phyloP scores from a whole-genome alignment of 2,797 vertebrate species.

The Thaleichthys pacificus region DNA sequence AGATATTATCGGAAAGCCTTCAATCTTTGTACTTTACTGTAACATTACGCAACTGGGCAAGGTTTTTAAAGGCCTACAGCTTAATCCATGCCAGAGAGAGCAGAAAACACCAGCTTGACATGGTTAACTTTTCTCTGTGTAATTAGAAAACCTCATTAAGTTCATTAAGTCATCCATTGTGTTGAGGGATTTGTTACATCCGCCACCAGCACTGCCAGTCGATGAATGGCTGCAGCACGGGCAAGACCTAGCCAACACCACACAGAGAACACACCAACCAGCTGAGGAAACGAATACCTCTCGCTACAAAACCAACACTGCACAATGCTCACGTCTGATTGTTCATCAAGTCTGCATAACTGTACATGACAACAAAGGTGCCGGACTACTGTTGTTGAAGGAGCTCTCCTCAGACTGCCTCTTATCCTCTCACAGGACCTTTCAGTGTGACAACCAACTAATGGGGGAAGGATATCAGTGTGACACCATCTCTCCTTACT shows the following conservation, averaged over 20 bases:
- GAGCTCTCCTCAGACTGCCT: not conserved
- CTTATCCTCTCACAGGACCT: constrained; percentile 25
- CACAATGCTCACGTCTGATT: too few relatives aligned
- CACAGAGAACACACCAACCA: not conserved
- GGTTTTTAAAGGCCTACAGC: constrained; percentile 64
- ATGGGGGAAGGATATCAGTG: constrained; percentile 5
- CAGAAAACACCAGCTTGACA: constrained; percentile 72
- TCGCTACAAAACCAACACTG: not conserved
- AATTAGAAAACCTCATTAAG: constrained; percentile 78
- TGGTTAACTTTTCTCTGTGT: constrained; percentile 64
- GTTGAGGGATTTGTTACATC: constrained; percentile 70
- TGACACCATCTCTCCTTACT: constrained; percentile 26
- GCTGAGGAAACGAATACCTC: not conserved
- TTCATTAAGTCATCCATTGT: constrained; percentile 72
- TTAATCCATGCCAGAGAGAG: constrained; percentile 70
- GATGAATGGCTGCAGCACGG: not conserved
- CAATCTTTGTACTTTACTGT: constrained; percentile 36
- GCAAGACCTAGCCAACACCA: not conserved
- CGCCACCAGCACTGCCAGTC: constrained; percentile 51
- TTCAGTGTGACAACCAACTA: constrained; percentile 43
- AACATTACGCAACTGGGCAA: constrained; percentile 26
- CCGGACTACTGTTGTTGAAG: not conserved
- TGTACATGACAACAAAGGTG: not conserved
- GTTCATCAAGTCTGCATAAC: not conserved
- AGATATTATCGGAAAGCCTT: constrained; percentile 48